These are phyloP conservation scores for Drosophila eohydei DNA, from an alignment of 2,888 invertebrate species.

Conservation along the genomic window DNA sequence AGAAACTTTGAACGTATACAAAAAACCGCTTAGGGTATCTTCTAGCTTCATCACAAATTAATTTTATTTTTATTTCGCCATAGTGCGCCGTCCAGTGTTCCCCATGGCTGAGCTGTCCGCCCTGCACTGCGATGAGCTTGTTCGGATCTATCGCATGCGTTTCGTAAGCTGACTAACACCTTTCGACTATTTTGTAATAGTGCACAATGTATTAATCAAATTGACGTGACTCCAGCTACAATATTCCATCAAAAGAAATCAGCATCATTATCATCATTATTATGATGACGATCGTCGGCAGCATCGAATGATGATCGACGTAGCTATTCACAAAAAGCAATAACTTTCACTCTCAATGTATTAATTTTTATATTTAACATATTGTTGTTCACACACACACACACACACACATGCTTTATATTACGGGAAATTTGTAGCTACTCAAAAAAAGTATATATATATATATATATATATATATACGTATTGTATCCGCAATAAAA, in stretches of 20 bases:
- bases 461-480: background rate
- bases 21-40: too few relatives aligned
- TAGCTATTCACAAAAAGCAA: conserved; percentile 66
- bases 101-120: background rate
- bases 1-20: background rate
- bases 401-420: conserved; percentile 24
- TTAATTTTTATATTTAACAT: conserved; percentile 82
- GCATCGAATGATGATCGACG: conserved; percentile 55
- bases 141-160: conserved; percentile 32
- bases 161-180: conserved; percentile 61
- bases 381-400: conserved; percentile 64
- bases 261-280: conserved; percentile 26
- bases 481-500: conserved; percentile 52
- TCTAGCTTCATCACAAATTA: background rate
- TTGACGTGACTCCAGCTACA: conserved; percentile 66
- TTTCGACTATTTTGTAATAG: conserved; percentile 73
- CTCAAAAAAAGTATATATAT: conserved; percentile 30
- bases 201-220: conserved; percentile 71
- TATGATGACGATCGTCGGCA: conserved; percentile 6
- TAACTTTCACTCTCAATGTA: conserved; percentile 83
- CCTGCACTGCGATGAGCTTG: conserved; percentile 1
- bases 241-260: conserved; percentile 67
- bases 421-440: conserved; percentile 61
- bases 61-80: background rate
- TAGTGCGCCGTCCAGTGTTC: conserved; percentile 24